These are phyloP conservation scores for Ochotona curzoniae DNA, from an alignment of 2,113 vertebrate species.

Conservation along the genomic window DNA sequence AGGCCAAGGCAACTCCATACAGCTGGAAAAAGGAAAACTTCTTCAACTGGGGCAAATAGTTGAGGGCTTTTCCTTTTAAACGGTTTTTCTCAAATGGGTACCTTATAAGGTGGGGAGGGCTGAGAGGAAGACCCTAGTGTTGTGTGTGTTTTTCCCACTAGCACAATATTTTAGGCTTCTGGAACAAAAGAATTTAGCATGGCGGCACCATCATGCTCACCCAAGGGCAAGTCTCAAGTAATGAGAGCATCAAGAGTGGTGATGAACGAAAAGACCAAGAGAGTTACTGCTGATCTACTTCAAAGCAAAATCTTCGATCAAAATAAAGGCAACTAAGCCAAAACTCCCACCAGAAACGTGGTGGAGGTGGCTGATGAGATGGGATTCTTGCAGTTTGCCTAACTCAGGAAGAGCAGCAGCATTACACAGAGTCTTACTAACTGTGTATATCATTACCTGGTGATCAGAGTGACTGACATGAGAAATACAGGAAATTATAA, in stretches of 20 bases:
- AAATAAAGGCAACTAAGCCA: neutral
- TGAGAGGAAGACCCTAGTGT: neutral
- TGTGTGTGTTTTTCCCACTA: neutral
- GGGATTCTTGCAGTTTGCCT: neutral
- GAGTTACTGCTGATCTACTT: neutral
- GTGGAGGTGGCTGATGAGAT: neutral
- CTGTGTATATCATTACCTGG: neutral
- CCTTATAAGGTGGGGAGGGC: neutral
- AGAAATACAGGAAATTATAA: neutral
- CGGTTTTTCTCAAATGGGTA: neutral
- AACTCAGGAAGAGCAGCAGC: neutral
- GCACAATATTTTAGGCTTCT: too few relatives aligned
- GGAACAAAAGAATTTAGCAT: neutral
- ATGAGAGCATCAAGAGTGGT: neutral
- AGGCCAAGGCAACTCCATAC: neutral
- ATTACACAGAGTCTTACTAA: neutral
- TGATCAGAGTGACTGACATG: neutral
- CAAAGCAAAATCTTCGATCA: neutral
- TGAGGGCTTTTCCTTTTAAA: neutral
- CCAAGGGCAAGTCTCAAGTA: neutral
- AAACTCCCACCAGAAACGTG: neutral
- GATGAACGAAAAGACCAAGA: neutral
- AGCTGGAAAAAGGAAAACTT: neutral
- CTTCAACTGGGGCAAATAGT: slow-evolving; percentile 7
- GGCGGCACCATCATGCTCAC: too few relatives aligned